Base-by-base conservation (phyloP, 2,113 vertebrate genomes). In the Pelobates fuscus region DNA sequence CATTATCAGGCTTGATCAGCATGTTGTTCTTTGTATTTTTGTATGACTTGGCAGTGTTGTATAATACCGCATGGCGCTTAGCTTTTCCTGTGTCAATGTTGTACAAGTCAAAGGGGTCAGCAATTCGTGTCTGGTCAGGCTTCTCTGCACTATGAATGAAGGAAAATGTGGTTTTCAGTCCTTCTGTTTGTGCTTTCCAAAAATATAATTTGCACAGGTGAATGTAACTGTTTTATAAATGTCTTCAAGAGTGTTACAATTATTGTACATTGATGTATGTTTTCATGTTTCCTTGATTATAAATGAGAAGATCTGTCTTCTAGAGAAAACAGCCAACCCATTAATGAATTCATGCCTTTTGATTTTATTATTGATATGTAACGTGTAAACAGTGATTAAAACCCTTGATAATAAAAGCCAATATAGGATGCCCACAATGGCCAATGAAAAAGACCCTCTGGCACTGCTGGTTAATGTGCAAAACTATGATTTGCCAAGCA, bases 71-170 rank as follows among this genome's bases (percentile, higher is more conserved):
- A 63, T 63, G 59, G 29, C 23, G 70, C 70, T 64, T 63, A 44
- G 70, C 60, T 62, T 71, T 4, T 10, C 52, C 15, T 71, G 70
- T 43, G 18, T 72, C 15, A 8, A 37, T 72, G 43, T 72, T 63
- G 7, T 54, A 24, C 30, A 20, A 62, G 27, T 26, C 41, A 66
- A 6, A 66, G 26, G 46, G 58, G 15, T 30, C n/a, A 62, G 60
- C 29, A 26, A 7, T 60, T n/a, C n/a, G 26, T 25, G 26, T 15
- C 8, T 37, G 10, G 5, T 44, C n/a, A 49, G 12, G 44, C 17
- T 49, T 49, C 17, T 49, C 17, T 17, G 12, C 44, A 7, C 4
- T 20, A 10, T 55, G 11, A 23, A 60, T 60, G 54, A 21, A 57
- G 2, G 17, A 3, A 49, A 49, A 14, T 27, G 57, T 60, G 12